A percentile compares a stretch with the other conserved stretches of the same genome.
These are phyloP conservation scores for Misgurnus mizolepis DNA, from an alignment of 2,113 vertebrate species.

Conservation along the genomic window DNA sequence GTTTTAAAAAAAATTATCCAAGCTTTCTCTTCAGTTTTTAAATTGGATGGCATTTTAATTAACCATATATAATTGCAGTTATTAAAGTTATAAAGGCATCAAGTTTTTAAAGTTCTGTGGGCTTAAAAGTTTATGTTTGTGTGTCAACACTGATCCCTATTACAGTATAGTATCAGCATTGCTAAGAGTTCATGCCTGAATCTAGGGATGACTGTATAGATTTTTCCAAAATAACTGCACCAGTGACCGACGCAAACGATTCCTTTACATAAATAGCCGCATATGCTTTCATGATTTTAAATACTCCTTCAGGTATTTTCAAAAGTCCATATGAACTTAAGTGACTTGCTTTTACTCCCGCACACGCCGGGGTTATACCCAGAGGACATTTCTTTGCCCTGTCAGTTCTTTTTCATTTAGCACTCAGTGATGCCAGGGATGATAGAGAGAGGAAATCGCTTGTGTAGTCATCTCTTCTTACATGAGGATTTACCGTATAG, in stretches of 20 bases:
- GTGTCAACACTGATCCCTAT: not conserved
- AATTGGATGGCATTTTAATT: too few species aligned
- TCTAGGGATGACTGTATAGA: not conserved
- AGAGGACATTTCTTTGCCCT: not conserved
- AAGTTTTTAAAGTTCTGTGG: not conserved
- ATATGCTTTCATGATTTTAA: not conserved
- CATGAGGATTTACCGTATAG: not conserved
- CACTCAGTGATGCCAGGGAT: not conserved
- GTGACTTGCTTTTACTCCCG: slow-evolving; percentile 1
- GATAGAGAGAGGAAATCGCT: not conserved
- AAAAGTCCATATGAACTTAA: not conserved
- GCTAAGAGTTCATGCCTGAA: not conserved
- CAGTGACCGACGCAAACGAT: not conserved
- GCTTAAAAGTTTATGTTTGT: not conserved
- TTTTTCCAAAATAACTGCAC: not conserved
- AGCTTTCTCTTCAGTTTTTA: too few species aligned
- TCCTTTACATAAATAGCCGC: not conserved
- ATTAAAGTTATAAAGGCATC: too few species aligned
- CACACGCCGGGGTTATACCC: not conserved
- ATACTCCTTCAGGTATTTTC: not conserved
- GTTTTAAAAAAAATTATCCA: too few species aligned
- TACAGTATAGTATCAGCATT: too few species aligned
- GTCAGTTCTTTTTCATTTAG: not conserved
- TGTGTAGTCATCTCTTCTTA: not conserved
- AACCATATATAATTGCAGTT: too few species aligned